phyloP scores from a whole-genome alignment of 2,888 invertebrate genomes.

The Neoascia interrupta region DNA sequence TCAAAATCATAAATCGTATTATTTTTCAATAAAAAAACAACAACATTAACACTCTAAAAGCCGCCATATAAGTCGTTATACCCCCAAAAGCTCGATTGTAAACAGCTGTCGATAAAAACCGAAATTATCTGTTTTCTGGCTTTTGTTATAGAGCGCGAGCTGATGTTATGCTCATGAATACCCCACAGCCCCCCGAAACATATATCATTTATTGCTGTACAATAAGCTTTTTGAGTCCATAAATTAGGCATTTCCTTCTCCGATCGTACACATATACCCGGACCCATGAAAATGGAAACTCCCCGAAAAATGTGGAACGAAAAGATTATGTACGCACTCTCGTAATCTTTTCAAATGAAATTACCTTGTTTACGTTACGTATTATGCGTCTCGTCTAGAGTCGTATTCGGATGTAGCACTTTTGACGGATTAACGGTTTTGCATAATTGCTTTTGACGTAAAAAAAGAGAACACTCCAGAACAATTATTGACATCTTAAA shows the following conservation, averaged over 20 bases:
- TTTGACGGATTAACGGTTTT: constrained; percentile 3
- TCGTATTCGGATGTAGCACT: neutral
- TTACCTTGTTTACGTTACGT: neutral
- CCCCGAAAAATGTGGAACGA: neutral
- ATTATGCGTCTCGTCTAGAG: neutral
- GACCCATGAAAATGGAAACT: neutral
- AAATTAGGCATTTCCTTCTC: constrained; percentile 16
- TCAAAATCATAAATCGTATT: too few species aligned
- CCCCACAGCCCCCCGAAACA: too few species aligned
- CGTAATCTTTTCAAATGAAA: neutral
- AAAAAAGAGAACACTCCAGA: too few species aligned
- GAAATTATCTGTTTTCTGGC: too few species aligned
- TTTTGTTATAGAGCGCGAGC: too few species aligned
- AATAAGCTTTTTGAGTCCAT: constrained; percentile 36
- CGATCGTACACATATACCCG: neutral
- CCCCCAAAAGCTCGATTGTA: too few species aligned
- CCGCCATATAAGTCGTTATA: too few species aligned
- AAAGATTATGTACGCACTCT: neutral
- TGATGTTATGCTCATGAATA: too few species aligned
- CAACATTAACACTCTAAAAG: too few species aligned
- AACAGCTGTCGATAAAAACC: too few species aligned
- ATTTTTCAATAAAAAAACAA: too few species aligned
- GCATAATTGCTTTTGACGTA: constrained; percentile 1
- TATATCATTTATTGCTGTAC: constrained; percentile 5
- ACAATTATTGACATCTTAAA: too few species aligned